phyloP scores from a whole-genome alignment of 2,113 vertebrate genomes.

The Odontesthes bonariensis region DNA sequence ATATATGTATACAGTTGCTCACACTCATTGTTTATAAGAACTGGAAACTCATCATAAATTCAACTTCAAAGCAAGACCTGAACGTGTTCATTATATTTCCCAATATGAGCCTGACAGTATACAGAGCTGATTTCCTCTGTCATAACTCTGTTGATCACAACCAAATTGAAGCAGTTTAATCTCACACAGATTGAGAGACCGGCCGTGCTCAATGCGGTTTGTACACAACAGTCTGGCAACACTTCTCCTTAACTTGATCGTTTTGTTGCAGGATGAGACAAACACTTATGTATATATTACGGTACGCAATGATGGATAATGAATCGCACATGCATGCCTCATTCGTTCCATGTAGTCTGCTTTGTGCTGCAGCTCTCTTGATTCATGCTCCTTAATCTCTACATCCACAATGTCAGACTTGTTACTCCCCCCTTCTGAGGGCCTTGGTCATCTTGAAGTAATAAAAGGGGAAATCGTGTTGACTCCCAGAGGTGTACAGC shows the following conservation, averaged over 20 bases:
- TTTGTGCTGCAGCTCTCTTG: constrained; percentile 32
- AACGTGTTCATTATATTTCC: constrained; percentile 34
- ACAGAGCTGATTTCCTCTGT: constrained; percentile 32
- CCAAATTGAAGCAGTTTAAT: constrained; percentile 62
- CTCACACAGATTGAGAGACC: constrained; percentile 35
- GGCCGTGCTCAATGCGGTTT: constrained; percentile 27
- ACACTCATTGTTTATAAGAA: constrained; percentile 19
- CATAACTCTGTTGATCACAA: constrained; percentile 29
- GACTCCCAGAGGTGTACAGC: constrained; percentile 46
- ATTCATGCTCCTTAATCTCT: constrained; percentile 47
- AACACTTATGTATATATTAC: constrained; percentile 6
- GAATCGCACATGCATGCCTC: constrained; percentile 6
- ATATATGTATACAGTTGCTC: not conserved
- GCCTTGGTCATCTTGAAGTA: constrained; percentile 61
- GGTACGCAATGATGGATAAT: constrained; percentile 23
- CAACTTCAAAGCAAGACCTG: not conserved
- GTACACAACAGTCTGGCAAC: constrained; percentile 34
- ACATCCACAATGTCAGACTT: constrained; percentile 46
- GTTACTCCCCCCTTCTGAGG: constrained; percentile 41
- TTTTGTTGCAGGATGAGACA: constrained; percentile 35
- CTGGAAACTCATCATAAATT: constrained; percentile 9
- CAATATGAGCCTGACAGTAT: constrained; percentile 36
- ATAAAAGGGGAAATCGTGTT: constrained; percentile 54
- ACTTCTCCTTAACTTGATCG: constrained; percentile 29
- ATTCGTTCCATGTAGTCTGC: constrained; percentile 11